These are phyloP conservation scores for Pogonocherus hispidulus DNA, from an alignment of 2,888 invertebrate genomes.

Conservation along the genomic window DNA sequence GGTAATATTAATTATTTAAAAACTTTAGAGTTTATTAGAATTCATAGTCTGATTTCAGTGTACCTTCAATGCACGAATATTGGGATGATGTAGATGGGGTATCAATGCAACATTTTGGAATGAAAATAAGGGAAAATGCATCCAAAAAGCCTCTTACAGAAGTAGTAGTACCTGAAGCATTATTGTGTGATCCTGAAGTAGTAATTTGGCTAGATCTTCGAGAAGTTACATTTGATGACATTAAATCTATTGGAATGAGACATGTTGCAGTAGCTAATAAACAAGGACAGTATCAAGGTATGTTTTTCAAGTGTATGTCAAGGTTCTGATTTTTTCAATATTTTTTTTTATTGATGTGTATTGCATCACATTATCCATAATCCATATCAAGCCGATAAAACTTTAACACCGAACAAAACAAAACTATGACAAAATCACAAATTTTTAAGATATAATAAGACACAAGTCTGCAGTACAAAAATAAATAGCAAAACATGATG, in stretches of 20 bases:
- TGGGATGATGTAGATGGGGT: constrained; percentile 89
- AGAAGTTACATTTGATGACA: constrained; percentile 73
- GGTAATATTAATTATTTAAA: constrained; percentile 53
- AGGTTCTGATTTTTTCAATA: no score
- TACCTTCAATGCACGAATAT: constrained; percentile 77
- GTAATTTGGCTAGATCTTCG: constrained; percentile 79
- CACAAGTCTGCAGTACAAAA: no score
- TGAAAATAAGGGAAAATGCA: constrained; percentile 75
- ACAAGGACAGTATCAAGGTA: constrained; percentile 78
- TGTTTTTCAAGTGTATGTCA: constrained; percentile 77
- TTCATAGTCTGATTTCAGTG: constrained; percentile 65
- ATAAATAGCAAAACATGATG: no score
- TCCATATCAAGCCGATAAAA: no score
- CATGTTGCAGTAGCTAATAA: constrained; percentile 75
- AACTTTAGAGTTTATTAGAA: not conserved
- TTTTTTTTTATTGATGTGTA: no score
- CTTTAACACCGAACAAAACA: no score
- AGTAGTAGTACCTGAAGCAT: constrained; percentile 70
- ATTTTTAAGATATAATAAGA: no score
- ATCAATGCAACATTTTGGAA: constrained; percentile 78
- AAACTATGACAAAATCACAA: no score
- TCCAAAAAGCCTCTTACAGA: constrained; percentile 78
- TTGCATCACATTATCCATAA: no score
- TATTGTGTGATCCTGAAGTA: constrained; percentile 77
- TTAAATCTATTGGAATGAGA: constrained; percentile 74